Base-by-base conservation (phyloP, 2,113 vertebrate genomes). In the Coptodon rendalli region DNA sequence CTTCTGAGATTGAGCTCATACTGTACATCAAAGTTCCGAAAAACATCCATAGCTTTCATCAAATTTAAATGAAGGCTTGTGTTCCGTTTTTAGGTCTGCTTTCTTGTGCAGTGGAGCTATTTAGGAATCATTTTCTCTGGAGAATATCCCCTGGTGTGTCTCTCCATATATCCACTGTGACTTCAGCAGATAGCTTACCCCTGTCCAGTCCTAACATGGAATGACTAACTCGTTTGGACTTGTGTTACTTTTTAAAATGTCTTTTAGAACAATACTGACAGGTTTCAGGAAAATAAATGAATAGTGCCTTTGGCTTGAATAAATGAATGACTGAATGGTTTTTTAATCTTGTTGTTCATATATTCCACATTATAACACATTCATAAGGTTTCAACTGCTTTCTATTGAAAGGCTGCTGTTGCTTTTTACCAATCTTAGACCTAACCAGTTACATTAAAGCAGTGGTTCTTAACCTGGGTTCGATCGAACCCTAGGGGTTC, bases 11-110 rank as follows among this genome's bases (percentile, higher is more conserved):
- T n/a, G 84, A 83, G 86, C 89, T 90, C 85, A 68, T 68, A 48
- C 53, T 89, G 91, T 84, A 89, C 83, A 89, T 92, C 63, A 59
- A 91, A 86, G 85, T 88, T 89, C 50, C 34, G 38, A 68, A 91
- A 91, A 91, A 92, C 80, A 91, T 93, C 87, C 56, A 76, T 43
- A 45, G 86, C 85, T 89, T 94, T 95, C 90, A 95, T 94, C 71
- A 93, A 89, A 92, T 92, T 93, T 87, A 93, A 93, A 94, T 91
- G 81, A 91, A 91, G 27, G 87, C 76, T 53, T 82, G 76, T 85
- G 73, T 90, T 92, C 85, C 57, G 63, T 89, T 93, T 95, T 89
- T 85, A 91, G 88, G 59, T 34, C 63, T 11, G 29, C 63, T 90
- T 91, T 92, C 78, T 88, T 87, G 40, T 88, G 57, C 80, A 79